Conservation (phyloP, 2,113 vertebrate species). For the Numenius arquata region DNA sequence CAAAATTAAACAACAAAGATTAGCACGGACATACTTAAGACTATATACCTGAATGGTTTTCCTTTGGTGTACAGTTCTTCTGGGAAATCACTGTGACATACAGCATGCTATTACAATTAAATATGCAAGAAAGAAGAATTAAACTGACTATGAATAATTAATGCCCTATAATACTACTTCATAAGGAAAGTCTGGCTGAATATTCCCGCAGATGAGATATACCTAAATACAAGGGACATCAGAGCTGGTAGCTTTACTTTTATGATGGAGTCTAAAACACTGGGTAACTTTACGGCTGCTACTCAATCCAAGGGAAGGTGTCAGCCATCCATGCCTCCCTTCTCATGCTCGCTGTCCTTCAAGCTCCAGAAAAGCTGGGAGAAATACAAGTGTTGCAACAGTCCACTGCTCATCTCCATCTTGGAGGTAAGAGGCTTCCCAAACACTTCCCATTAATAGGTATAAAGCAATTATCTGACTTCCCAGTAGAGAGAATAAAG, state of each 20-base stretch:
- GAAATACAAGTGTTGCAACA: not conserved
- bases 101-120: conserved; percentile 64
- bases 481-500: conserved; percentile 20
- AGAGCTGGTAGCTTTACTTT: not conserved
- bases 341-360: not conserved
- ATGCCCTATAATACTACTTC: conserved; percentile 45
- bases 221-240: not conserved
- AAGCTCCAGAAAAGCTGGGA: not conserved
- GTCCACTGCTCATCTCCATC: not conserved
- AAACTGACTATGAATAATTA: conserved; percentile 68
- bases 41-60: conserved; percentile 42
- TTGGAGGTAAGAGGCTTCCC: not conserved
- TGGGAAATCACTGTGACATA: conserved; percentile 61
- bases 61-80: conserved; percentile 57
- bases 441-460: not conserved
- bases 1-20: conserved; percentile 51
- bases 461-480: conserved; percentile 33
- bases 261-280: not conserved
- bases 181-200: conserved; percentile 39
- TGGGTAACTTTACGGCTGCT: not conserved
- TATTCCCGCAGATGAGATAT: conserved; percentile 2
- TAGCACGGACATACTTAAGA: conserved; percentile 18
- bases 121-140: conserved; percentile 67
- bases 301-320: not conserved
- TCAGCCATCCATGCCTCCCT: not conserved